phyloP scores from a whole-genome alignment of 2,797 vertebrate species.

The Crypturellus tataupa region DNA sequence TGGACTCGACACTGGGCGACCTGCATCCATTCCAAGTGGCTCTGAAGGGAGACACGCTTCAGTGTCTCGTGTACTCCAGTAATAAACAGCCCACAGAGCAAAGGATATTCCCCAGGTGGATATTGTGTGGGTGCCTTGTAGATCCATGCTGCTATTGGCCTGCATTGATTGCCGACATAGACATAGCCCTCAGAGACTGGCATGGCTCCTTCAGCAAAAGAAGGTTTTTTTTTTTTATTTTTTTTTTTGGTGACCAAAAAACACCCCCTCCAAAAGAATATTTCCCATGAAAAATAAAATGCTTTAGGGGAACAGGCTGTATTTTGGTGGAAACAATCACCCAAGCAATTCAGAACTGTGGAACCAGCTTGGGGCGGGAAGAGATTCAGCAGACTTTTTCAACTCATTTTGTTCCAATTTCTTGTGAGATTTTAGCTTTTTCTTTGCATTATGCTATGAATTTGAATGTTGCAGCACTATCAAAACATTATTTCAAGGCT shows the following conservation, averaged over 20 bases:
- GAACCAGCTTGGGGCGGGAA: not conserved
- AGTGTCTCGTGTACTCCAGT: not conserved
- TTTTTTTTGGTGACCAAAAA: not conserved
- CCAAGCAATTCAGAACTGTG: not conserved
- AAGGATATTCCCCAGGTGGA: not conserved
- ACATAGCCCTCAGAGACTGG: not conserved
- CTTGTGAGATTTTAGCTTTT: not conserved
- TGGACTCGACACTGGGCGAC: not conserved
- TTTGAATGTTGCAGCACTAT: not conserved
- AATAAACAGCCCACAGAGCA: not conserved
- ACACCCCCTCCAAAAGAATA: not conserved
- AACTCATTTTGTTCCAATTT: not conserved
- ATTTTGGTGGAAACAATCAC: not conserved
- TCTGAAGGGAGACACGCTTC: too few relatives aligned
- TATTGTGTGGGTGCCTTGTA: not conserved
- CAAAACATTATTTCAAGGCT: not conserved
- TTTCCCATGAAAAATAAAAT: not conserved
- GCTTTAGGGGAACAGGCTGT: rapidly evolving
- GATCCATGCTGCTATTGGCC: not conserved
- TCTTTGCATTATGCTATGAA: not conserved
- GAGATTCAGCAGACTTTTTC: not conserved
- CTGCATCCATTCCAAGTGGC: not conserved
- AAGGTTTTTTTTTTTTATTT: rapidly evolving
- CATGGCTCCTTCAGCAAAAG: rapidly evolving
- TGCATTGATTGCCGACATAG: not conserved